Evolutionary conservation across 1,140 invertebrate species (phyloP), one percentile per base, ranked within the genome.

Genomic region (Zaprionus ghesquierei): DNA sequence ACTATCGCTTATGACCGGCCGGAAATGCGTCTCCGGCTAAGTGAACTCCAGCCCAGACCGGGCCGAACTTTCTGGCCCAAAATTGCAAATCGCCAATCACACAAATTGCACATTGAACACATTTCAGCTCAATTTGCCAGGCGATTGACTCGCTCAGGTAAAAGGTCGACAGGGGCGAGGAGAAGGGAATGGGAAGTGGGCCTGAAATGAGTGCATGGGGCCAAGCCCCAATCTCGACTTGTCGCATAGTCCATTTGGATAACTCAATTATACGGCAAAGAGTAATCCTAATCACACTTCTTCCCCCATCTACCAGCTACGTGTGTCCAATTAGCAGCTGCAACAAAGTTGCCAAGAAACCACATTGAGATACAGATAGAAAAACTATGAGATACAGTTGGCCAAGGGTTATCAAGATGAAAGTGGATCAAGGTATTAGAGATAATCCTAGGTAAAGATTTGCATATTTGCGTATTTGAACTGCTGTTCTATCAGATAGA

Each of bases 291-390:
- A 61, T 62, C 41, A 69, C 29, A 18, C 49, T 33, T 10, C 9
- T 0, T 33, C 15, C 27, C 13, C 15, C 29, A 12, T 13, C 33
- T 15, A 5, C 38, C 27, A 4, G 12, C 63, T 69, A 74, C 66
- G 59, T 74, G 59, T 70, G 53, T 63, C 71, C 71, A 74, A 74
- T 74, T 74, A 74, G 59, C 59, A 63, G 71, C 35, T 60, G 55
- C 55, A 41, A 53, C 46, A 53, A 69, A 69, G 56, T 69, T 73
- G 25, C n/a, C 23, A 54, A n/a, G 35, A n/a, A 49, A 35, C 22
- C 18, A 23, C 8, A 23, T 46, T 46, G 41, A 46, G 18, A 46
- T 12, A n/a, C 33, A 35, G 1, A 12, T n/a, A n/a, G n/a, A 33
- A 33, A 10, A 33, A 6, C 5, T n/a, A 15, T 27, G n/a, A 23